These are phyloP conservation scores for Peromyscus leucopus DNA, from an alignment of 2,113 vertebrate species.

Conservation along the genomic window DNA sequence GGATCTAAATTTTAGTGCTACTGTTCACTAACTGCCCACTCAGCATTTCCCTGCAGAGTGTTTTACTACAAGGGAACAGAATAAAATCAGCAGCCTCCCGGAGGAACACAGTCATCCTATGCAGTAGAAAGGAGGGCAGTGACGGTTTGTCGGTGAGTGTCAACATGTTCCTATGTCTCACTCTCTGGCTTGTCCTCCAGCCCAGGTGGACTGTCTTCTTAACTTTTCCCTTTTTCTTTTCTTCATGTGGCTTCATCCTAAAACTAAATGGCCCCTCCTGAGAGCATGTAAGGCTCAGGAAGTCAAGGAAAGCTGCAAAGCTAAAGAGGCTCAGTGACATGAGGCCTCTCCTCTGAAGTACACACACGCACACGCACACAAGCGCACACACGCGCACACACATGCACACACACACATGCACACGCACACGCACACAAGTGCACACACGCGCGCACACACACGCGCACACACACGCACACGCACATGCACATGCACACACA, in stretches of 20 bases:
- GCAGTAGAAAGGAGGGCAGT: neutral
- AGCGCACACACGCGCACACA: neutral
- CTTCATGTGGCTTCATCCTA: neutral
- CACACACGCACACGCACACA: too few species aligned
- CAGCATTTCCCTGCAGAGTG: neutral
- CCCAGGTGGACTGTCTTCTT: neutral
- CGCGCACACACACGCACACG: neutral
- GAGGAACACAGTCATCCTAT: neutral
- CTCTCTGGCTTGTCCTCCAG: too few species aligned
- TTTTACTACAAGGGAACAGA: neutral
- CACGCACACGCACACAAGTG: too few species aligned
- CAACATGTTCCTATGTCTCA: neutral
- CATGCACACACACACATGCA: neutral
- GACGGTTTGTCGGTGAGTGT: neutral
- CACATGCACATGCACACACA: neutral
- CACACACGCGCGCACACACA: neutral
- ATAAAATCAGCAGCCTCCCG: neutral
- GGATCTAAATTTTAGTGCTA: neutral
- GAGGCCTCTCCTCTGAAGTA: neutral
- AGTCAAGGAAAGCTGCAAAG: neutral
- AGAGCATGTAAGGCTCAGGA: too few species aligned
- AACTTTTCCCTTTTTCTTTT: neutral
- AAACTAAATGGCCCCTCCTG: neutral
- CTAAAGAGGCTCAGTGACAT: neutral
- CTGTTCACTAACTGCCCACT: neutral